Conservation (phyloP, 2,113 vertebrate genomes). For the Chaetodon trifascialis region DNA sequence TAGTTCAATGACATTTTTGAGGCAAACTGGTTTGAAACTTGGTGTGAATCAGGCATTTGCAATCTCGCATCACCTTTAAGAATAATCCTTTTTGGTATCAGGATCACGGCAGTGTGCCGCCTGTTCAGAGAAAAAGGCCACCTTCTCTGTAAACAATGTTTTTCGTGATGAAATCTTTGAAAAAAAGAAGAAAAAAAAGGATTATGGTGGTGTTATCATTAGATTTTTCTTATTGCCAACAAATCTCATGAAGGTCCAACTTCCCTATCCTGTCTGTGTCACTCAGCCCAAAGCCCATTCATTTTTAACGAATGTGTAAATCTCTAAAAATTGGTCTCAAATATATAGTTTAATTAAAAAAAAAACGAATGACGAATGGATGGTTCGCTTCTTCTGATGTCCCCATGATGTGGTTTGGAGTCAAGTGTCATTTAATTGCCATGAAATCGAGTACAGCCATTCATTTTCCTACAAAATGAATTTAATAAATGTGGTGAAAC, state of each 20-base stretch:
- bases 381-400: too few species aligned
- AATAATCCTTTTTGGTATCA: slow-evolving; percentile 62
- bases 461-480: neutral
- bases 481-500: neutral
- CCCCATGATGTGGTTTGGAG: neutral
- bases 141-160: slow-evolving; percentile 15
- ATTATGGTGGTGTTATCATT: slow-evolving; percentile 6
- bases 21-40: slow-evolving; percentile 72
- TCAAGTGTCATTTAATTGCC: neutral
- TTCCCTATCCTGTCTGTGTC: neutral
- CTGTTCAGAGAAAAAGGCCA: slow-evolving; percentile 40
- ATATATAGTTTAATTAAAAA: neutral
- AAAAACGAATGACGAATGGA: too few species aligned
- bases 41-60: slow-evolving; percentile 69
- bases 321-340: neutral
- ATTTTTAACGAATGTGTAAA: neutral
- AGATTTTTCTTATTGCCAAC: neutral
- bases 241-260: neutral
- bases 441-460: too few species aligned
- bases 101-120: slow-evolving; percentile 29
- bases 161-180: slow-evolving; percentile 18
- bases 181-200: slow-evolving; percentile 11
- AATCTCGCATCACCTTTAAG: slow-evolving; percentile 65
- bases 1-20: slow-evolving; percentile 64
- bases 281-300: neutral